phyloP scores from a whole-genome alignment of 1,140 invertebrate species.

The Diuraphis noxia region DNA sequence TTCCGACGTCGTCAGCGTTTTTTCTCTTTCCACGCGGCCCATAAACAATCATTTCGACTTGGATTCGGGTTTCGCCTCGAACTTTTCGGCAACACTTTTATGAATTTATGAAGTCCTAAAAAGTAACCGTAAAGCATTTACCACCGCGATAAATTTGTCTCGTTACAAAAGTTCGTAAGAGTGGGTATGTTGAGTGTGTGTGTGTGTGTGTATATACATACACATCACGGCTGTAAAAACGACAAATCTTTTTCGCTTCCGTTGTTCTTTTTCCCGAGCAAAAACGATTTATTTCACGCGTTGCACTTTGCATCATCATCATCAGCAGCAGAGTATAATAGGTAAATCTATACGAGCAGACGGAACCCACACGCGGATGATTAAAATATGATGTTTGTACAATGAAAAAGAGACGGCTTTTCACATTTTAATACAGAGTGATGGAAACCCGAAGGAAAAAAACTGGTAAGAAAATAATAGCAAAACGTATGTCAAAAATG shows the following conservation, averaged over 20 bases:
- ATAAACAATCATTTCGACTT: background rate
- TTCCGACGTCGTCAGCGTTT: background rate
- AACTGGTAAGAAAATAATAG: no score
- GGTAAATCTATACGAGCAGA: no score
- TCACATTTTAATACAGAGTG: no score
- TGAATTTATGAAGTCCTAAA: conserved; percentile 4
- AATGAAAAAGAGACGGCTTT: no score
- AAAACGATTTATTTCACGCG: background rate
- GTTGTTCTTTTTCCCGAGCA: background rate
- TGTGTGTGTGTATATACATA: no score
- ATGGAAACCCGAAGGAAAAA: no score
- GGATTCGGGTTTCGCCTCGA: background rate
- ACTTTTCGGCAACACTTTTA: background rate
- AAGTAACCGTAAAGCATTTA: background rate
- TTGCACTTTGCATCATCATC: no score
- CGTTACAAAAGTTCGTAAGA: background rate
- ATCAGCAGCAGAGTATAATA: no score
- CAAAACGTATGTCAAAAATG: no score
- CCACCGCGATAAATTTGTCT: background rate
- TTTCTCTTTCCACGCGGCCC: background rate
- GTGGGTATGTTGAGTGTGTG: no score
- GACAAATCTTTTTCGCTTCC: background rate
- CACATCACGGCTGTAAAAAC: background rate
- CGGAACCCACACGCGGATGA: no score
- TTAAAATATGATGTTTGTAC: no score